A percentile compares a stretch with the other conserved stretches of the same genome.
These are phyloP conservation scores for Pocillopora damicornis DNA, from an alignment of 64 coral and sea anemone species.

Conservation along the genomic window DNA sequence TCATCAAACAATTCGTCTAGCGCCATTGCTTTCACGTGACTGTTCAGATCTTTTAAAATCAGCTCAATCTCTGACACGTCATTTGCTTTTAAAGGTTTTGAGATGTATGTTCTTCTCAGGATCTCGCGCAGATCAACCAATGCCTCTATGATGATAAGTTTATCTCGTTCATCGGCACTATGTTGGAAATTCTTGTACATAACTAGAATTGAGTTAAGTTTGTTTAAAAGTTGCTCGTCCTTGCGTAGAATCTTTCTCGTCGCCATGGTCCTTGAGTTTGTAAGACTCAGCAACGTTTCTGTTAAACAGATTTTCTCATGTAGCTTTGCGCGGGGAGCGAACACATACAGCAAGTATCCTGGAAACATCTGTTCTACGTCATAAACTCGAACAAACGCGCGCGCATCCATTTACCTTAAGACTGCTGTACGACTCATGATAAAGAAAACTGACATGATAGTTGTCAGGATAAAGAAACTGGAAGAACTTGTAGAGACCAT, in stretches of 20 bases:
- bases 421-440: too few relatives aligned
- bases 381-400: background rate
- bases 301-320: background rate
- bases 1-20: constrained; percentile 1
- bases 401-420: too few relatives aligned
- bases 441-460: too few relatives aligned
- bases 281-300: background rate
- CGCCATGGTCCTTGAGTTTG: background rate
- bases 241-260: background rate
- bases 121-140: constrained; percentile 3
- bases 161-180: background rate
- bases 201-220: constrained; percentile 2
- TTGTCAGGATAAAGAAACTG: too few relatives aligned
- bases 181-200: constrained; percentile 11
- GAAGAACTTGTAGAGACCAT: too few relatives aligned
- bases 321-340: too few relatives aligned
- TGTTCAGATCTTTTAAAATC: constrained; percentile 21
- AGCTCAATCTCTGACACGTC: background rate
- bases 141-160: background rate
- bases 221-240: background rate
- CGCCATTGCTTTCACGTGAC: constrained; percentile 19
- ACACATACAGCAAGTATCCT: background rate
- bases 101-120: background rate
- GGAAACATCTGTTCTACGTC: constrained; percentile 17
- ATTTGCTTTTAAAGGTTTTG: background rate